Conservation (phyloP, 1,140 invertebrate species). For the Lepidotrigona ventralis region DNA sequence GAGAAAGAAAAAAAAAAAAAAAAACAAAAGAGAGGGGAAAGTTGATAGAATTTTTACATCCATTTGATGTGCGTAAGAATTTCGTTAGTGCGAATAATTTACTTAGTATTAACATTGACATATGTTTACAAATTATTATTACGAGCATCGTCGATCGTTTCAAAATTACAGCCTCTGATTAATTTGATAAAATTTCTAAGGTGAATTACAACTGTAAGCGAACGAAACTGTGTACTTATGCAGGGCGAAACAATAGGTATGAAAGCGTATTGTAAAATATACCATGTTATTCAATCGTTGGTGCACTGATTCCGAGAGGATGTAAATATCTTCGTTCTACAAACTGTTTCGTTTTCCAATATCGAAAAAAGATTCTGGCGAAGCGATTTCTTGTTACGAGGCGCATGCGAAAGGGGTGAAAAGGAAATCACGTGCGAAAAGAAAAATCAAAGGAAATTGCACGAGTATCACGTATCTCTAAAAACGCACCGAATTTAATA, state of each 20-base stretch:
- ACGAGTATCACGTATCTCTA: not conserved
- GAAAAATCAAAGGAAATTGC: not conserved
- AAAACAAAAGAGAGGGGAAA: no score
- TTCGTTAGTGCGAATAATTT: not conserved
- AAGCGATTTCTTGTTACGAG: not conserved
- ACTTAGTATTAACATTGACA: not conserved
- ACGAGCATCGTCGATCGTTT: not conserved
- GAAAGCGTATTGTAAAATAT: constrained; percentile 32
- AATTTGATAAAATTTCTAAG: not conserved
- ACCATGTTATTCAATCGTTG: constrained; percentile 8
- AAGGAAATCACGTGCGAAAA: no score
- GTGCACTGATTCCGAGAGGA: not conserved
- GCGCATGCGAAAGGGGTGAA: not conserved
- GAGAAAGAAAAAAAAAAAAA: no score
- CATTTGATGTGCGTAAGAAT: not conserved
- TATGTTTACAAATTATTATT: not conserved
- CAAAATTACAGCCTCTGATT: not conserved
- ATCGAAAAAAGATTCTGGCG: not conserved
- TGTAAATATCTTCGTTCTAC: constrained; percentile 38
- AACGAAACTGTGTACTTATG: constrained; percentile 27
- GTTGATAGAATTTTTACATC: not conserved
- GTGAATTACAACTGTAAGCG: not conserved
- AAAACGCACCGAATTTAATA: constrained; percentile 41
- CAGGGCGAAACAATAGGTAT: not conserved
- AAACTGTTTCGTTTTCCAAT: not conserved